Evolutionary conservation across 23 tunicate genomes (phyloP), one percentile per base, ranked within the genome.

Genomic region (Oikopleura dioica): DNA sequence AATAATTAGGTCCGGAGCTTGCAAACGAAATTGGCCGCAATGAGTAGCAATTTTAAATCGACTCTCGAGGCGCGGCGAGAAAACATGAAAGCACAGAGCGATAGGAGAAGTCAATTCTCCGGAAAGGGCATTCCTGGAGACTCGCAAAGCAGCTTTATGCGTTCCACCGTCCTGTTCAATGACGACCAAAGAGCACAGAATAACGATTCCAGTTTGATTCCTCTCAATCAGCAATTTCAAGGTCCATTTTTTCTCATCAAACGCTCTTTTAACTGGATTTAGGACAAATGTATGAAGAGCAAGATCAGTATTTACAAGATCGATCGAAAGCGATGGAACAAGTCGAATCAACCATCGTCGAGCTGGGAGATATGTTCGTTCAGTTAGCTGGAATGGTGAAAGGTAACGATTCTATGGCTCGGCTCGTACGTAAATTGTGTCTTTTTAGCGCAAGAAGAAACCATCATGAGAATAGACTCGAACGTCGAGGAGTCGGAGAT

Each of bases 341-440:
- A 9, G 85, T 91, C 33, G 97, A 91, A 82, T 63, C 88, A 0
- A 91, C 97, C 0, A 91, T 91, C 35, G 97, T 91, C 32, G 97
- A 91, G 51, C 68, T 91, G 23, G 97, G 97, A 76, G 80, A 79
- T 37, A 91, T 91, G 37, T 85, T 91, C 58, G 82, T 78, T 51
- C 92, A 85, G 51, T 78, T 91, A 1, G 87, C 92, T 29, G 85
- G 92, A 12, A 91, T 91, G 97, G 97, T 91, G n/a, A 85, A 91
- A 67, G 97, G 85, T 75, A 89, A 91, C 38, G 96, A 21, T 50
- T 23, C 59, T 21, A 16, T 68, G 21, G 16, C 21, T 44, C 55
- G 9, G 21, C 9, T 21, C 21, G 55, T 44, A 9, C 55, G 55
- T 44, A 9, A n/a, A 77, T 77, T 24, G 5, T 58, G 23, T 58